These are phyloP conservation scores for Xanthostigma xanthostigma DNA, from an alignment of 2,888 invertebrate genomes.

Conservation along the genomic window DNA sequence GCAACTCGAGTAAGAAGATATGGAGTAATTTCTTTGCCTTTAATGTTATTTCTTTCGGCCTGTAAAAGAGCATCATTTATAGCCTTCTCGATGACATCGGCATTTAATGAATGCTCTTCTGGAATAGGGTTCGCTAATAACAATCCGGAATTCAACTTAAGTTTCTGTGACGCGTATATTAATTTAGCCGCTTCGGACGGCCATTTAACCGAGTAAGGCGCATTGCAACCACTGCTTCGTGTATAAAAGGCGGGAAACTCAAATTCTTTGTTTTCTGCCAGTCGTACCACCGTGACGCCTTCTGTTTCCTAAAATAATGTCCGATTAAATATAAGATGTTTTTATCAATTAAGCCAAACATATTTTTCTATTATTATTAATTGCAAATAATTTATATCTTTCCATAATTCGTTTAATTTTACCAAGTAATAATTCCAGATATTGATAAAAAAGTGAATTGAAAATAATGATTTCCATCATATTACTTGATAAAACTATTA, in stretches of 20 bases:
- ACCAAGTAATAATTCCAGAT: background rate
- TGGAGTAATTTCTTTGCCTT: constrained; percentile 85
- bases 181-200: constrained; percentile 58
- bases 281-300: constrained; percentile 79
- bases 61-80: constrained; percentile 53
- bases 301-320: constrained; percentile 63
- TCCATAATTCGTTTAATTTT: background rate
- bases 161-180: constrained; percentile 36
- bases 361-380: background rate
- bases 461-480: no score
- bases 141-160: constrained; percentile 53
- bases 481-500: no score
- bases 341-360: no score
- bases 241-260: constrained; percentile 94
- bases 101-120: constrained; percentile 44
- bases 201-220: constrained; percentile 52
- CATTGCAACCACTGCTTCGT: constrained; percentile 50
- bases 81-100: constrained; percentile 45
- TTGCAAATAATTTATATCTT: background rate
- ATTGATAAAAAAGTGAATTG: no score
- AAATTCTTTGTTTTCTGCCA: constrained; percentile 55
- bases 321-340: background rate
- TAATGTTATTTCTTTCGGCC: constrained; percentile 42
- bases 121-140: constrained; percentile 89
- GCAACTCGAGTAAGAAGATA: constrained; percentile 69